Conservation (phyloP, 2,888 invertebrate species). For the Macropis europaea region DNA sequence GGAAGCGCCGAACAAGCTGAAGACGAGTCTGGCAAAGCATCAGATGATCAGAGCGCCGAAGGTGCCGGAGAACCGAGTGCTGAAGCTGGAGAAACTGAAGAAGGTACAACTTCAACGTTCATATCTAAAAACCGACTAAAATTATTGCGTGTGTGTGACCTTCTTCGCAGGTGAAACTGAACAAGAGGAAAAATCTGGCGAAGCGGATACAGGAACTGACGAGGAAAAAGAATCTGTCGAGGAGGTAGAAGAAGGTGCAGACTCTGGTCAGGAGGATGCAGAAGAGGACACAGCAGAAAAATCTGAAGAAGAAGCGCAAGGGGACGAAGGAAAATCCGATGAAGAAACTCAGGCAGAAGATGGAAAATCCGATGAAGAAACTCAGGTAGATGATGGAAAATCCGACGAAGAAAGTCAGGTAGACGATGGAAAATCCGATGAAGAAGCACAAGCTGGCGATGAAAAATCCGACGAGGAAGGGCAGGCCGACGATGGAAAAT, state of each 20-base stretch:
- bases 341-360: conserved; percentile 27
- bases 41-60: conserved; percentile 58
- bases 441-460: conserved; percentile 36
- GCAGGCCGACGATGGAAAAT: conserved; percentile 42
- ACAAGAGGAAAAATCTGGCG: conserved; percentile 43
- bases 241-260: conserved; percentile 55
- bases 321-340: conserved; percentile 41
- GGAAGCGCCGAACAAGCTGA: conserved; percentile 51
- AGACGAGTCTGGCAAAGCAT: conserved; percentile 39
- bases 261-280: conserved; percentile 42
- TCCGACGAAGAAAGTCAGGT: conserved; percentile 47
- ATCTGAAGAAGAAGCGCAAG: conserved; percentile 48
- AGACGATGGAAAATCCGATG: conserved; percentile 45
- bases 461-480: conserved; percentile 41
- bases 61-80: conserved; percentile 67
- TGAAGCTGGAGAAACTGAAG: conserved; percentile 51
- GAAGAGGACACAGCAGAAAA: conserved; percentile 45
- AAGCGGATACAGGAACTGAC: conserved; percentile 19
- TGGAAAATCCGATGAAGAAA: conserved; percentile 41
- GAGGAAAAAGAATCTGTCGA: conserved; percentile 47
- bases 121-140: too few relatives aligned
- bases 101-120: conserved; percentile 29
- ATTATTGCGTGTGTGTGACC: too few relatives aligned
- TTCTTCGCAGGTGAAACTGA: conserved; percentile 8
- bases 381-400: conserved; percentile 7